A percentile compares a stretch with the other conserved stretches of the same genome.
Evolutionary conservation across 1,140 invertebrate species (phyloP).

Genomic region (Cotesia typhae): DNA sequence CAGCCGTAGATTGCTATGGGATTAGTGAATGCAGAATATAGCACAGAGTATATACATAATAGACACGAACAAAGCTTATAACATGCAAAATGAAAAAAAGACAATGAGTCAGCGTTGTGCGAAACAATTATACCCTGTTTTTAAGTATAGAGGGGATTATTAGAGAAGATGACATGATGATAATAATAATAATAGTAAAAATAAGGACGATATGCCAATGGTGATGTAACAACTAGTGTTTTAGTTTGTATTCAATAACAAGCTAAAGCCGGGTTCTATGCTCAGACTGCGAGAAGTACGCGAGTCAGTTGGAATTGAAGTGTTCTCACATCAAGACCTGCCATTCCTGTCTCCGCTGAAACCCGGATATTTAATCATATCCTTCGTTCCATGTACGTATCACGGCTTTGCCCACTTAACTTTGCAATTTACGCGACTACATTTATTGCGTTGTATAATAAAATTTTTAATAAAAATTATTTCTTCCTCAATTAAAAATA

Average conservation of each 20-base stretch:
- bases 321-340: conserved; percentile 4
- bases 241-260: background rate
- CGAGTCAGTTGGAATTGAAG: background rate
- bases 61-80: background rate
- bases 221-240: conserved; percentile 6
- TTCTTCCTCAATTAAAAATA: too few relatives aligned
- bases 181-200: background rate
- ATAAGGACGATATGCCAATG: background rate
- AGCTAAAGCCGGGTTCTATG: background rate
- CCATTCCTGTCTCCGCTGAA: background rate
- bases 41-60: too few relatives aligned
- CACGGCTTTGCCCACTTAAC: too few relatives aligned
- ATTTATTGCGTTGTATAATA: too few relatives aligned
- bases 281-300: background rate
- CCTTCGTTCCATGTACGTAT: too few relatives aligned
- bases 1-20: too few relatives aligned
- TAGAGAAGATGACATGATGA: background rate
- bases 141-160: conserved; percentile 15
- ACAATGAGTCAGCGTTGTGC: conserved; percentile 8
- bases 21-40: too few relatives aligned
- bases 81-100: background rate
- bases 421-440: too few relatives aligned
- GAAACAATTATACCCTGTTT: conserved; percentile 10
- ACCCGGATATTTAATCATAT: too few relatives aligned
- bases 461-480: too few relatives aligned